Conservation (phyloP, 1,140 invertebrate species). For the Brachionus asplanchnoidis region DNA sequence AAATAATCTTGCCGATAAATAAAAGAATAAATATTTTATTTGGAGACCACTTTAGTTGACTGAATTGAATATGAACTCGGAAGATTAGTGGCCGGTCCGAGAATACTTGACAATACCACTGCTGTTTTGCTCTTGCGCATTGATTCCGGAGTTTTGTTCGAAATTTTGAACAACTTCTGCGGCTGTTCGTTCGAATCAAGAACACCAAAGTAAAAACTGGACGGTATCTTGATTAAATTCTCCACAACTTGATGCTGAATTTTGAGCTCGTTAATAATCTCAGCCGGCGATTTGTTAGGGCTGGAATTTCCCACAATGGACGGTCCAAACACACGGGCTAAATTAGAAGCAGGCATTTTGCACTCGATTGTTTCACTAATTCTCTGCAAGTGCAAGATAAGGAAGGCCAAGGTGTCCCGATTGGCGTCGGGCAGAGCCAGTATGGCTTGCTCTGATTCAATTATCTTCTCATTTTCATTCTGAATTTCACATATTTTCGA, state of each 20-base stretch:
- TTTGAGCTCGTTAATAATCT: constrained; percentile 21
- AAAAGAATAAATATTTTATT: not conserved
- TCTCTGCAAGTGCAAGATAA: constrained; percentile 41
- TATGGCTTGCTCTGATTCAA: not conserved
- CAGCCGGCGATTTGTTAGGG: constrained; percentile 23
- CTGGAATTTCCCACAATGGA: constrained; percentile 37
- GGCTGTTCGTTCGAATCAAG: constrained; percentile 11
- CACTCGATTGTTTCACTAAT: constrained; percentile 30
- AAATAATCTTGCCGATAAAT: not conserved
- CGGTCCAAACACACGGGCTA: constrained; percentile 21
- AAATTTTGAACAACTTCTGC: constrained; percentile 23
- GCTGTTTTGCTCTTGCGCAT: constrained; percentile 40
- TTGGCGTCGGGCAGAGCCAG: constrained; percentile 32
- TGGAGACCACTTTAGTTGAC: not conserved
- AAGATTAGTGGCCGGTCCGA: constrained; percentile 24
- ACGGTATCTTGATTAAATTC: constrained; percentile 18
- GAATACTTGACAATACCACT: constrained; percentile 36
- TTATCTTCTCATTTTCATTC: not conserved
- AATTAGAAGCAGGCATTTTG: constrained; percentile 38
- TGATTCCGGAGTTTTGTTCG: constrained; percentile 19
- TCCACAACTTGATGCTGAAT: constrained; percentile 29
- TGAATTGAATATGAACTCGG: not conserved
- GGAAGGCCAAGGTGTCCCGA: constrained; percentile 35
- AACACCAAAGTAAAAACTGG: constrained; percentile 8
- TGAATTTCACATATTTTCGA: not conserved